Conservation (phyloP, 2,113 vertebrate genomes). For the Syngnathoides biaculeatus region DNA sequence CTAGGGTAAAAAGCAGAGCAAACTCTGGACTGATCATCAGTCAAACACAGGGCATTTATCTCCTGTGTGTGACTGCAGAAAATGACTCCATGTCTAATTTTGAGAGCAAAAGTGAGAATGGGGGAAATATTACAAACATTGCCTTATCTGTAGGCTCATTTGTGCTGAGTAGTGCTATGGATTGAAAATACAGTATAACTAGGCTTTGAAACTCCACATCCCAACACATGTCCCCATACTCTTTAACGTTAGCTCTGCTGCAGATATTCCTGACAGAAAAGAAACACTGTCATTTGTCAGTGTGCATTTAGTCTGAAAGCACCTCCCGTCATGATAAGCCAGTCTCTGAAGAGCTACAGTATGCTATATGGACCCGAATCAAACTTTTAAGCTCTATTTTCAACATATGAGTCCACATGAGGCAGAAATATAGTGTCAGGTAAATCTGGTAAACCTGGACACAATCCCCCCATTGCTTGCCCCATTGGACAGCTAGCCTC, state of each 20-base stretch:
- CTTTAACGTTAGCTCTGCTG: constrained; percentile 18
- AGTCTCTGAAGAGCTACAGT: constrained; percentile 25
- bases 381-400: constrained; percentile 63
- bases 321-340: constrained; percentile 14
- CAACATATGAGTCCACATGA: constrained; percentile 27
- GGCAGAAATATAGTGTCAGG: constrained; percentile 42
- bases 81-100: background rate
- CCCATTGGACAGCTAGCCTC: constrained; percentile 36
- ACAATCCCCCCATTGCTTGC: constrained; percentile 19
- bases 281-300: constrained; percentile 36
- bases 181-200: constrained; percentile 6
- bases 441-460: constrained; percentile 13
- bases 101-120: background rate
- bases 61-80: background rate
- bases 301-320: constrained; percentile 7
- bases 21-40: background rate
- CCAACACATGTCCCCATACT: constrained; percentile 6
- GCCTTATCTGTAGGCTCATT: background rate
- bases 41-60: background rate
- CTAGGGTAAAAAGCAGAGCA: background rate
- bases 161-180: background rate
- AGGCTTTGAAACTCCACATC: constrained; percentile 10
- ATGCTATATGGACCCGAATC: constrained; percentile 46
- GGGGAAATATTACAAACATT: background rate
- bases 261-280: constrained; percentile 29